Evolutionary conservation across 1,140 invertebrate species (phyloP).

Genomic region (Meloidogyne hapla): DNA sequence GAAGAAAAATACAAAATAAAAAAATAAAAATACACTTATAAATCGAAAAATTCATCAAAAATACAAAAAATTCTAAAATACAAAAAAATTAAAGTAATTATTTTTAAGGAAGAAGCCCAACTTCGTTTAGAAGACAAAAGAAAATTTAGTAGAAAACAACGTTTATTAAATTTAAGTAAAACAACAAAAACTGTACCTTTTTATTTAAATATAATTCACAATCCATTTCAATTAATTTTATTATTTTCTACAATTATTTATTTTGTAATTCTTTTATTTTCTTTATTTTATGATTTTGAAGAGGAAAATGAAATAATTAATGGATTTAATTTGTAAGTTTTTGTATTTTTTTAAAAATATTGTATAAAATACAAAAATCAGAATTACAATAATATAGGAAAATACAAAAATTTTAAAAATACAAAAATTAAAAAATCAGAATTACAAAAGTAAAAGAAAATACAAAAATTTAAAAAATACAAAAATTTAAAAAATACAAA

Average conservation of each 20-base stretch:
- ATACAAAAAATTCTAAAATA: conserved; percentile 21
- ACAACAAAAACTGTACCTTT: conserved; percentile 29
- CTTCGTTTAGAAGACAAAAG: conserved; percentile 20
- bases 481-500: too few species aligned
- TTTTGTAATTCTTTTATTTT: conserved; percentile 34
- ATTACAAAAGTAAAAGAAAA: too few species aligned
- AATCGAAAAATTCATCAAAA: background rate
- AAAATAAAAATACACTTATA: background rate
- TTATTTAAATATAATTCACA: conserved; percentile 38
- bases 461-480: too few species aligned
- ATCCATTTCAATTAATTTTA: conserved; percentile 47
- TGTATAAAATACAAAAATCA: background rate
- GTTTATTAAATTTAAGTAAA: background rate
- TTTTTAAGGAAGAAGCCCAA: conserved; percentile 33
- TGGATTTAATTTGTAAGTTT: conserved; percentile 1
- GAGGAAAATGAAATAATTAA: background rate
- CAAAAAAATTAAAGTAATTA: conserved; percentile 18
- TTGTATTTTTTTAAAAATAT: background rate
- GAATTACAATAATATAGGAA: background rate
- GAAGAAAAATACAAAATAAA: background rate
- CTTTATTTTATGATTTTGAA: background rate
- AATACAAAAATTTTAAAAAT: too few species aligned
- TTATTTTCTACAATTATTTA: conserved; percentile 42
- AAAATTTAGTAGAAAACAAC: conserved; percentile 21
- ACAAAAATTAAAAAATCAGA: background rate